Evolutionary conservation across 2,888 invertebrate species (phyloP).

Genomic region (Alloplasta piceator): DNA sequence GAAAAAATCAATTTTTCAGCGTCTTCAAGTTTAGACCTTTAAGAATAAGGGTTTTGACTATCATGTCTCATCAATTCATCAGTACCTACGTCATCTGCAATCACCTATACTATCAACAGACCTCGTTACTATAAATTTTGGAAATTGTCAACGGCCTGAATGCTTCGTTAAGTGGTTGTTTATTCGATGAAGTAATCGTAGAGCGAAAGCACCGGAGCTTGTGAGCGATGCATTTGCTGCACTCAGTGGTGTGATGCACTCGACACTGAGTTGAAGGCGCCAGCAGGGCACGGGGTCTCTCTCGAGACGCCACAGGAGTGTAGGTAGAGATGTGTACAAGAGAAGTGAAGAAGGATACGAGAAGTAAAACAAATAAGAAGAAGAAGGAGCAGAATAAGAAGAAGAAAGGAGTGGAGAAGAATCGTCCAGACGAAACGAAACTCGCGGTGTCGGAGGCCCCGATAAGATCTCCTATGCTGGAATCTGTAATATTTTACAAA

Average conservation of each 20-base stretch:
- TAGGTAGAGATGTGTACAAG: conserved; percentile 54
- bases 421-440: conserved; percentile 75
- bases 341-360: conserved; percentile 48
- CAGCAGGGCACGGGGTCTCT: conserved; percentile 61
- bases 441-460: conserved; percentile 71
- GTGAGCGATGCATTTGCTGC: conserved; percentile 37
- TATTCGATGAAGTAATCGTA: conserved; percentile 1
- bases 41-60: too few relatives aligned
- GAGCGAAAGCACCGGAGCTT: conserved; percentile 65
- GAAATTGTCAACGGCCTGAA: conserved; percentile 7
- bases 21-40: too few relatives aligned
- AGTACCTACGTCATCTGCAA: too few relatives aligned
- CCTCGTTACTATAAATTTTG: background rate
- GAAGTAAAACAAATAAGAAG: conserved; percentile 29
- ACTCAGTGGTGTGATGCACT: conserved; percentile 68
- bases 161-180: background rate
- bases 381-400: conserved; percentile 60
- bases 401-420: conserved; percentile 67
- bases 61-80: too few relatives aligned
- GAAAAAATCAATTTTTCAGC: too few relatives aligned
- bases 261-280: conserved; percentile 73
- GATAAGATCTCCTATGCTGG: conserved; percentile 80
- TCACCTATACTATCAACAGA: too few relatives aligned
- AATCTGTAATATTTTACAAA: conserved; percentile 81
- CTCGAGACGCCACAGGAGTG: conserved; percentile 59